These are phyloP conservation scores for Anniella stebbinsi DNA, from an alignment of 2,797 vertebrate genomes.

Conservation along the genomic window DNA sequence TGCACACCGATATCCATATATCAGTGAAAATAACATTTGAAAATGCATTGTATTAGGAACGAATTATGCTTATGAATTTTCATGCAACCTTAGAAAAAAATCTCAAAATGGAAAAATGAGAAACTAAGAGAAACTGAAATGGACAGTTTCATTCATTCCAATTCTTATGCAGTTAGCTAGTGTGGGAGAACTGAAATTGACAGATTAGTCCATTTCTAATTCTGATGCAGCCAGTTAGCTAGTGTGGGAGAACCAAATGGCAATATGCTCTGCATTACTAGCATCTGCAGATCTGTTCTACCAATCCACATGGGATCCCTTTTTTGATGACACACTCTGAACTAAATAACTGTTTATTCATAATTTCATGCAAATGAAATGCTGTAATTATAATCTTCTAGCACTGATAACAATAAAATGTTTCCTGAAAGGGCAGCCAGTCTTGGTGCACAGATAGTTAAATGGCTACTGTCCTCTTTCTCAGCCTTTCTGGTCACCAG, in stretches of 20 bases:
- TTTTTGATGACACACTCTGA: not conserved
- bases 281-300: not conserved
- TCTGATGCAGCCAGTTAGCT: not conserved
- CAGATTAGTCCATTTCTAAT: too few relatives aligned
- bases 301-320: not conserved
- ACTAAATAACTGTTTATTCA: not conserved
- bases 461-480: slow-evolving; percentile 36
- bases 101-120: too few relatives aligned
- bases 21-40: too few relatives aligned
- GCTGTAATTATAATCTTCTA: not conserved
- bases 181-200: too few relatives aligned
- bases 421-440: slow-evolving; percentile 14
- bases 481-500: slow-evolving; percentile 68
- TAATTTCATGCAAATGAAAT: not conserved
- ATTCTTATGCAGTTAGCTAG: too few relatives aligned
- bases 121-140: too few relatives aligned
- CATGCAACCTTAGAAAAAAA: too few relatives aligned
- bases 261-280: too few relatives aligned
- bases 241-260: not conserved
- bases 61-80: too few relatives aligned
- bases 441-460: slow-evolving; percentile 44
- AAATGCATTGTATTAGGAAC: too few relatives aligned
- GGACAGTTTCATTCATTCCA: too few relatives aligned
- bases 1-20: too few relatives aligned
- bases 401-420: slow-evolving; percentile 9